Percentiles rank a stretch among this genome's conserved stretches.
Conservation (phyloP, 2,888 invertebrate species). For the Gryllus longicercus region DNA sequence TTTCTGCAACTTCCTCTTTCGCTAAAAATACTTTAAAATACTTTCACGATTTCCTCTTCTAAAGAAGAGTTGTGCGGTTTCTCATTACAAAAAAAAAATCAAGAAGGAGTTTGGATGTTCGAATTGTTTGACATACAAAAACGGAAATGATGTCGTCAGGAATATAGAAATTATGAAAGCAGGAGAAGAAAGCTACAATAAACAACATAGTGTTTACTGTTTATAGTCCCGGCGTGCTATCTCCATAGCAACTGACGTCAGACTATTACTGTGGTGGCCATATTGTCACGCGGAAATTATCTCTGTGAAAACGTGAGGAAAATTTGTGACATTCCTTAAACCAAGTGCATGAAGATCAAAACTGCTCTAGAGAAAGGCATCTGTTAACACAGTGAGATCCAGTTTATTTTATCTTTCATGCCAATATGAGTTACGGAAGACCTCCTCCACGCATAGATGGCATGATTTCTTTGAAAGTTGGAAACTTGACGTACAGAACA, state of each 20-base stretch:
- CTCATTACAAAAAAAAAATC: no score
- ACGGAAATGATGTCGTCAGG: no score
- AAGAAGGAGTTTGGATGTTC: no score
- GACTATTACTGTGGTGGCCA: constrained; percentile 29
- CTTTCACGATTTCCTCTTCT: no score
- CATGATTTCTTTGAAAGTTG: constrained; percentile 96
- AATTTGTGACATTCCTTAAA: constrained; percentile 12
- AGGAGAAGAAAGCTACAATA: no score
- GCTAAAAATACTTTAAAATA: no score
- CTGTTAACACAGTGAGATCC: constrained; percentile 11
- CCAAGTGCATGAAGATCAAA: constrained; percentile 1
- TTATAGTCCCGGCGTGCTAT: neutral
- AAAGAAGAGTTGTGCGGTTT: no score
- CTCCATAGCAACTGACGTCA: constrained; percentile 33
- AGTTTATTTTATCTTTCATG: constrained; percentile 5
- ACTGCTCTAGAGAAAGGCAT: neutral
- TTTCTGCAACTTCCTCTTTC: no score
- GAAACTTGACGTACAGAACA: constrained; percentile 95
- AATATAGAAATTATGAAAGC: no score
- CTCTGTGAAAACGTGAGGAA: constrained; percentile 11
- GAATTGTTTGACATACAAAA: no score
- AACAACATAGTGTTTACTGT: neutral
- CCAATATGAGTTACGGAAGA: constrained; percentile 60
- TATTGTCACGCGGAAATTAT: constrained; percentile 27
- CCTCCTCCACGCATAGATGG: constrained; percentile 92